Evolutionary conservation across 2,113 vertebrate genomes (phyloP).

Genomic region (human): GRCh38 chr11:116468501-116469000

Average conservation of each 20-base stretch:
- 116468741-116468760: conserved; percentile 11
- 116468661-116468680: neutral
- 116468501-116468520: conserved; percentile 56
- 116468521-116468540: conserved; percentile 54
- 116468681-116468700: neutral
- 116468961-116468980: neutral
- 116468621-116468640: neutral
- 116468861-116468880: neutral
- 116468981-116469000: neutral
- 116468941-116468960: neutral
- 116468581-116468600: neutral
- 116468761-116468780: neutral
- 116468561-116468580: neutral
- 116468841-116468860: neutral
- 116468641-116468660: neutral
- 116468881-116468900: neutral
- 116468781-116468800: neutral
- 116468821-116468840: conserved; percentile 36
- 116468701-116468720: neutral
- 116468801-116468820: conserved; percentile 21
- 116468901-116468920: conserved; percentile 21
- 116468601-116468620: neutral
- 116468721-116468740: neutral
- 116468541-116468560: conserved; percentile 49
- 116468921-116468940: neutral